A percentile compares a stretch with the other conserved stretches of the same genome.
phyloP scores from a whole-genome alignment of 2,888 invertebrate genomes.

The Drosophila barbarae region DNA sequence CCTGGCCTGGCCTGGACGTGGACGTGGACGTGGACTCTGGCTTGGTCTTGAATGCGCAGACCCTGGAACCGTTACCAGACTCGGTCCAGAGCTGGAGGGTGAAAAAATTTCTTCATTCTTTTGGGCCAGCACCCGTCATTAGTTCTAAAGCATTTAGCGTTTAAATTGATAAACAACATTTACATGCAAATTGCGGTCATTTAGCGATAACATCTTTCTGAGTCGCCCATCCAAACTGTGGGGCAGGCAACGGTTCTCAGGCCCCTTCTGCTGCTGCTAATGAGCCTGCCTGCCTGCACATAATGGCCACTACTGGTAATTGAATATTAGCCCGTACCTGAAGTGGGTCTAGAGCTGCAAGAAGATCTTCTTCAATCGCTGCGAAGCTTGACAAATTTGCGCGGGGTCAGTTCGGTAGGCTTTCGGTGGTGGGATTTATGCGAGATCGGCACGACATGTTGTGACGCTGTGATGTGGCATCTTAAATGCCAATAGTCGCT shows the following conservation, averaged over 20 bases:
- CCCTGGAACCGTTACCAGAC: conserved; percentile 39
- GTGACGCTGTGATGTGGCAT: conserved; percentile 51
- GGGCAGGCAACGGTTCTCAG: conserved; percentile 45
- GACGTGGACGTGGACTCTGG: conserved; percentile 11
- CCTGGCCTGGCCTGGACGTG: conserved; percentile 4
- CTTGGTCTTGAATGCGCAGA: conserved; percentile 5
- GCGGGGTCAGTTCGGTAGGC: conserved; percentile 14
- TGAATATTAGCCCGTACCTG: conserved; percentile 47
- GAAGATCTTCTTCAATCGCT: conserved; percentile 1
- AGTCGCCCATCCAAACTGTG: conserved; percentile 8
- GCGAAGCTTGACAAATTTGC: conserved; percentile 52
- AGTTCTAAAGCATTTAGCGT: conserved; percentile 70
- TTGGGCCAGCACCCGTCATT: conserved; percentile 65
- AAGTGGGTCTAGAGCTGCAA: background rate
- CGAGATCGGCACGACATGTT: conserved; percentile 56
- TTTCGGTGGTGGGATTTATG: conserved; percentile 59
- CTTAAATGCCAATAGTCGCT: conserved; percentile 64
- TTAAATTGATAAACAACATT: conserved; percentile 73
- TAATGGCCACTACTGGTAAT: conserved; percentile 43
- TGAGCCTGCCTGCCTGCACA: conserved; percentile 46
- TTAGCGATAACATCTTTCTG: conserved; percentile 61
- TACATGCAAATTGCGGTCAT: conserved; percentile 72
- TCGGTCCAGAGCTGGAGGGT: conserved; percentile 56
- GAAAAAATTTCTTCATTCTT: conserved; percentile 68
- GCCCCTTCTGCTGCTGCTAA: conserved; percentile 42